Evolutionary conservation across 2,888 invertebrate genomes (phyloP), one percentile per base, ranked within the genome.

Genomic region (Erebia ligea): DNA sequence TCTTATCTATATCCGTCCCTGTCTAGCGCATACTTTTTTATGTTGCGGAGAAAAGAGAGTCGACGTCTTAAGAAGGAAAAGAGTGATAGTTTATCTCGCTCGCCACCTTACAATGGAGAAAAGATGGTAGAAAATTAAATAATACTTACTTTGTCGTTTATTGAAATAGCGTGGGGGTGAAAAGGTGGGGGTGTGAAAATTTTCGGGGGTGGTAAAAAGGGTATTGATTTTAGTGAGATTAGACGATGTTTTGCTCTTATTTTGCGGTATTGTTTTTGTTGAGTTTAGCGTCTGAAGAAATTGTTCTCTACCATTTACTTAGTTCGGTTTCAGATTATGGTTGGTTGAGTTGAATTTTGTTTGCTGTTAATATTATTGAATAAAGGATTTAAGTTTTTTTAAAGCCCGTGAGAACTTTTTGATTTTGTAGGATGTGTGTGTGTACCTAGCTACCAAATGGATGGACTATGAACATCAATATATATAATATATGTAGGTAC

Each of bases 111-210:
- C 92, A 92, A 92, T 90, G 86, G 90, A 85, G 91, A 92, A 93
- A 92, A 92, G 91, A 91, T 91, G 90, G 80, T 80, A 84, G 87
- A 75, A 91, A 92, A 92, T 93, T 92, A 92, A 93, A 92, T 91
- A 92, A 92, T 92, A 92, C 92, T 93, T 93, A 92, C 92, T 93
- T 93, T 92, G 92, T 92, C 92, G 91, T 91, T 90, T 87, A 91
- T 91, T 89, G 89, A 89, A 89, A 86, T 81, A 83, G 88, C 88
- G 80, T 48, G 62, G 62, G 61, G 13, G 21, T 25, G 48, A 21
- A 40, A 77, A 75, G 80, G 76, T 75, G 76, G 77, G 82, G 83
- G 89, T 83, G 86, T 86, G 86, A 88, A 89, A 89, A 88, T 90
- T 89, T 85, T 81, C 82, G 84, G 87, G 88, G 88, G 91, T 86